Percentiles rank a stretch among this genome's conserved stretches.
phyloP scores from a whole-genome alignment of 1,140 invertebrate species.

The Theocolax elegans region DNA sequence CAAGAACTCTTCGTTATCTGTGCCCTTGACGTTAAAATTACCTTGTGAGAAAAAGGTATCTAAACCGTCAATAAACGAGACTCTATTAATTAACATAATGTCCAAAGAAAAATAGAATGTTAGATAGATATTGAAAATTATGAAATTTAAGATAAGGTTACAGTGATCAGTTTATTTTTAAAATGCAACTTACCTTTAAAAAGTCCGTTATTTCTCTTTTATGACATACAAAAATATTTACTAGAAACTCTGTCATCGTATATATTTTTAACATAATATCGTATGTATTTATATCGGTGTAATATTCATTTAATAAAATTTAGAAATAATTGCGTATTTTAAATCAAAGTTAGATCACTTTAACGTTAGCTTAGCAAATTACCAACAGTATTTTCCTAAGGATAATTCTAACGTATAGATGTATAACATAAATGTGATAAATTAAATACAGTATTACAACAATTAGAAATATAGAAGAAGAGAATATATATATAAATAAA shows the following conservation, averaged over 20 bases:
- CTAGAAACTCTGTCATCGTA: too few relatives aligned
- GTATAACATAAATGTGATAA: conserved; percentile 3
- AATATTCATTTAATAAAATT: too few relatives aligned
- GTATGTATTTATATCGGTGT: too few relatives aligned
- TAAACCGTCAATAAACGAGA: conserved; percentile 33
- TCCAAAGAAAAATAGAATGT: conserved; percentile 16
- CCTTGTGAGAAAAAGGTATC: conserved; percentile 25
- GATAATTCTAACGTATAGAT: background rate
- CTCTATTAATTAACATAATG: conserved; percentile 35
- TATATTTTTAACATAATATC: too few relatives aligned
- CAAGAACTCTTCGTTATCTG: conserved; percentile 43
- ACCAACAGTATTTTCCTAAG: background rate
- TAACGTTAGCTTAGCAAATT: too few relatives aligned
- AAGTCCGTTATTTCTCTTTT: too few relatives aligned
- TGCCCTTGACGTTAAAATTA: conserved; percentile 10
- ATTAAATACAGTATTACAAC: background rate
- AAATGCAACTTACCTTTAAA: background rate
- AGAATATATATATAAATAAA: background rate
- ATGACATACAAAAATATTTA: too few relatives aligned
- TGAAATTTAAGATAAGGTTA: too few relatives aligned
- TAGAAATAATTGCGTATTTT: too few relatives aligned
- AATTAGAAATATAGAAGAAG: background rate
- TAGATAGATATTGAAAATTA: too few relatives aligned
- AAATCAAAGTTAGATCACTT: too few relatives aligned
- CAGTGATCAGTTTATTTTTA: too few relatives aligned